Percentiles rank a stretch among this genome's conserved stretches.
phyloP scores from a whole-genome alignment of 2,113 vertebrate genomes.

The Oxyura jamaicensis region DNA sequence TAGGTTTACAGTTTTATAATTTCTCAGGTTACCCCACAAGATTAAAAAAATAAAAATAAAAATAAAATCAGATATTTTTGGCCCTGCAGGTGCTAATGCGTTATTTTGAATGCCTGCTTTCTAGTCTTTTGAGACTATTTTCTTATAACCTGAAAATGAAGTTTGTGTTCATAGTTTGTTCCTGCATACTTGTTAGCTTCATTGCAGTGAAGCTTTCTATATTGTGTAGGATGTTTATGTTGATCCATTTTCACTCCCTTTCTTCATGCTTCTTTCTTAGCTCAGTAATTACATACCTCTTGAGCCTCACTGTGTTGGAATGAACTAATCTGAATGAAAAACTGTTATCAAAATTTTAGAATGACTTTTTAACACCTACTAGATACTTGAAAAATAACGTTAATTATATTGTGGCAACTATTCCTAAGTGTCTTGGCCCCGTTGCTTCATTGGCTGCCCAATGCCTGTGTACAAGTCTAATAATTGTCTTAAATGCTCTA shows the following conservation, averaged over 20 bases:
- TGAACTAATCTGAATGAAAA: not conserved
- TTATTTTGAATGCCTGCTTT: not conserved
- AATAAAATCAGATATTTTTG: not conserved
- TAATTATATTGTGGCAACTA: not conserved
- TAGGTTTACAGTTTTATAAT: not conserved
- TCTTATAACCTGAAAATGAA: not conserved
- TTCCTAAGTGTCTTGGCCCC: not conserved
- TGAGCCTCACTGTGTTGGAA: not conserved
- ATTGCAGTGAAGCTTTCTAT: not conserved
- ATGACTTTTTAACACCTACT: not conserved
- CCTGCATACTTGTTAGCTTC: not conserved
- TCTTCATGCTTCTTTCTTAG: not conserved
- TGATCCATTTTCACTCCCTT: not conserved
- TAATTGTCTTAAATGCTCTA: accelerated
- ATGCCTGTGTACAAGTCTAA: accelerated
- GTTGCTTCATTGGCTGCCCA: not conserved
- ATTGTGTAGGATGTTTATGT: not conserved
- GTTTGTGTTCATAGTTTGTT: not conserved
- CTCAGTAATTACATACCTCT: not conserved
- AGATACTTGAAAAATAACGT: not conserved
- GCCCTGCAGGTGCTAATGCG: not conserved
- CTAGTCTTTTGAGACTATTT: not conserved
- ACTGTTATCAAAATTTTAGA: not conserved
- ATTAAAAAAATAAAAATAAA: not conserved
- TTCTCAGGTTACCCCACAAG: not conserved